Evolutionary conservation across 2,888 invertebrate genomes (phyloP).

Genomic region (Drosophila suboccidentalis): DNA sequence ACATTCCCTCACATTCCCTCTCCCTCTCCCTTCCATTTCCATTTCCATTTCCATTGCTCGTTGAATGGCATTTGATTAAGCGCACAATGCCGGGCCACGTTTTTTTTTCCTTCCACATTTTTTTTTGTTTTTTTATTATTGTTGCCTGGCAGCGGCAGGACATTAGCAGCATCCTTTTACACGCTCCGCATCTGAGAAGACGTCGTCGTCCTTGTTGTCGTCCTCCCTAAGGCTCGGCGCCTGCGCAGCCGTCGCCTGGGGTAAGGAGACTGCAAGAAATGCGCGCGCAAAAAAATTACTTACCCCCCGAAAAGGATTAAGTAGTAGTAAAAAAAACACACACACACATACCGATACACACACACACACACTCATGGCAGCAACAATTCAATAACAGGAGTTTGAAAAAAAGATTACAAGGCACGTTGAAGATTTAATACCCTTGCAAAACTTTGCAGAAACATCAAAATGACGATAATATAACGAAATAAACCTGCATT

Average conservation of each 20-base stretch:
- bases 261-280: constrained; percentile 57
- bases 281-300: constrained; percentile 71
- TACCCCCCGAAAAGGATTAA: constrained; percentile 74
- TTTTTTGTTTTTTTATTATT: constrained; percentile 15
- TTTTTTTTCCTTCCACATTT: constrained; percentile 25
- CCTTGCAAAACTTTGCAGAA: not conserved
- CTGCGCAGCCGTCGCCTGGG: constrained; percentile 69
- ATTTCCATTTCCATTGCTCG: constrained; percentile 15
- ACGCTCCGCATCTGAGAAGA: constrained; percentile 55
- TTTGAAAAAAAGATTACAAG: constrained; percentile 17
- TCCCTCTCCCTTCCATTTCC: constrained; percentile 20
- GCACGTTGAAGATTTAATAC: not conserved
- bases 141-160: constrained; percentile 57
- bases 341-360: constrained; percentile 17
- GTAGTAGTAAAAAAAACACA: constrained; percentile 26
- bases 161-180: constrained; percentile 84
- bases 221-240: constrained; percentile 51
- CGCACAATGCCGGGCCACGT: constrained; percentile 59
- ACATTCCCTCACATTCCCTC: constrained; percentile 12
- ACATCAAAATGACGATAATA: too few relatives aligned
- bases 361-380: constrained; percentile 21
- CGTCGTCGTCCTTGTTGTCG: constrained; percentile 35
- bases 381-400: constrained; percentile 5
- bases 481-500: too few relatives aligned
- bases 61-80: constrained; percentile 72